A percentile compares a stretch with the other conserved stretches of the same genome.
Conservation (phyloP, 2,797 vertebrate species). For the Lepilemur septentrionalis region DNA sequence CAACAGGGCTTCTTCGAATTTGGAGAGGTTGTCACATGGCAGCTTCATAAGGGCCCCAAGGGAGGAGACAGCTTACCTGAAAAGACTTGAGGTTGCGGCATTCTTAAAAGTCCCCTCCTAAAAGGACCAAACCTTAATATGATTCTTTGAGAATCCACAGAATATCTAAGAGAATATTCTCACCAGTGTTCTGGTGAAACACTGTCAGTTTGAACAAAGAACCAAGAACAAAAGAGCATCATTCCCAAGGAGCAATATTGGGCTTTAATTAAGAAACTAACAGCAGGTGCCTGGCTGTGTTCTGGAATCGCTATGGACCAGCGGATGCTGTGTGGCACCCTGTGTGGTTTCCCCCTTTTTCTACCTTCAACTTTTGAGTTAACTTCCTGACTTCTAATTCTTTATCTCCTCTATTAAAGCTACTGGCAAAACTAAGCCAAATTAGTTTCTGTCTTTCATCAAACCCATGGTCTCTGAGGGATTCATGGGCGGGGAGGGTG, state of each 20-base stretch:
- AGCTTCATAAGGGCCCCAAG: neutral
- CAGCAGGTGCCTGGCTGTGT: neutral
- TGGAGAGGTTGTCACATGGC: neutral
- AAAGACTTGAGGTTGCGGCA: neutral
- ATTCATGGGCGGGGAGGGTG: neutral
- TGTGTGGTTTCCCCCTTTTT: neutral
- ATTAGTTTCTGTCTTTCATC: neutral
- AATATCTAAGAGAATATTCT: neutral
- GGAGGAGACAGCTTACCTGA: neutral
- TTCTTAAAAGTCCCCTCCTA: neutral
- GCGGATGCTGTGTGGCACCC: no score
- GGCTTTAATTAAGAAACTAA: neutral
- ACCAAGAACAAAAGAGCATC: neutral
- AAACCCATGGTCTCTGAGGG: neutral
- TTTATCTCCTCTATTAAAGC: neutral
- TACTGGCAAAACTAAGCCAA: neutral
- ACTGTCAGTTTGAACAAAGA: neutral
- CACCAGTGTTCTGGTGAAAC: neutral
- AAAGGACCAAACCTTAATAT: neutral
- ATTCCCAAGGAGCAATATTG: neutral
- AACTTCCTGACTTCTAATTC: neutral
- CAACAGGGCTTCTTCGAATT: neutral
- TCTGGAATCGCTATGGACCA: neutral
- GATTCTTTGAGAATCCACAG: neutral
- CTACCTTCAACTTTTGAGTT: neutral